Percentiles rank a stretch among this genome's conserved stretches.
Evolutionary conservation across 2,888 invertebrate genomes (phyloP).

Genomic region (Antitype chi): DNA sequence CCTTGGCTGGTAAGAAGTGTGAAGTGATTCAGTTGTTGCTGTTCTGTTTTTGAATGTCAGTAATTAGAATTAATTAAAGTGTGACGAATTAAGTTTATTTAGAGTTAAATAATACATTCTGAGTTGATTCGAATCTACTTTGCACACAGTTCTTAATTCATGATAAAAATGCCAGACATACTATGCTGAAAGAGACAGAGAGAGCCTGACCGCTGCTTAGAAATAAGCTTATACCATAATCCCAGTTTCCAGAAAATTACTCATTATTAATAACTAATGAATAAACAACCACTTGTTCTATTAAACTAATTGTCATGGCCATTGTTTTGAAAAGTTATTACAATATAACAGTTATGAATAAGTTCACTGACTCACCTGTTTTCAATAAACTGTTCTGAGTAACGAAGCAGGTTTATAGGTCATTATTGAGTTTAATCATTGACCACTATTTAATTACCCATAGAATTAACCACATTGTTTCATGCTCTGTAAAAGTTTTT

Average conservation of each 20-base stretch:
- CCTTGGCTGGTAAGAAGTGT: constrained; percentile 64
- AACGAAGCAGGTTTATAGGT: constrained; percentile 29
- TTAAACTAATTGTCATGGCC: neutral
- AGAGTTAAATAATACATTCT: neutral
- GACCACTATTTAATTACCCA: neutral
- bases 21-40: constrained; percentile 58
- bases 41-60: constrained; percentile 53
- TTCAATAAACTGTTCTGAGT: constrained; percentile 35
- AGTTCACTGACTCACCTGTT: constrained; percentile 57
- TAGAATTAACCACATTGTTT: neutral
- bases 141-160: neutral
- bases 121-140: constrained; percentile 1
- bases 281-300: neutral
- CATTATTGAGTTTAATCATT: constrained; percentile 1
- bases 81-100: constrained; percentile 14
- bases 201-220: neutral
- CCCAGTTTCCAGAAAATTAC: neutral
- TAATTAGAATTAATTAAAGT: constrained; percentile 52
- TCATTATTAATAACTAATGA: neutral
- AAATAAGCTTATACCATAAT: neutral
- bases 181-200: neutral
- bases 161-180: neutral
- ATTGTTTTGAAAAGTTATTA: constrained; percentile 33
- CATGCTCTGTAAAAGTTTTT: too few relatives aligned
- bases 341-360: neutral